Percentiles rank a stretch among this genome's conserved stretches.
These are phyloP conservation scores for Malurus elegans DNA, from an alignment of 2,113 vertebrate species.

Conservation along the genomic window DNA sequence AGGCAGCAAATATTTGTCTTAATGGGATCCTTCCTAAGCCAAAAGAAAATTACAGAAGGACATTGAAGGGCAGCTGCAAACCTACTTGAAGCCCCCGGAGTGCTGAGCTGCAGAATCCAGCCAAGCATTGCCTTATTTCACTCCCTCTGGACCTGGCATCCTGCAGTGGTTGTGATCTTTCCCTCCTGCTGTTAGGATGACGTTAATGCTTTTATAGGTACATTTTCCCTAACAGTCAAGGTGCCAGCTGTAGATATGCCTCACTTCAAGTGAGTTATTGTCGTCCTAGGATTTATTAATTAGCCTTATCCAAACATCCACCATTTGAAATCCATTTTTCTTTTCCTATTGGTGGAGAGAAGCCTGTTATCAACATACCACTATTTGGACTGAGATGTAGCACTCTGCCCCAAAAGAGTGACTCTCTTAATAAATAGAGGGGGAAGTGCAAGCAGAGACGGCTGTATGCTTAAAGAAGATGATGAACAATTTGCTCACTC, in stretches of 20 bases:
- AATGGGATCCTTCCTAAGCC: not conserved
- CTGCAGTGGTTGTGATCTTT: not conserved
- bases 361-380: not conserved
- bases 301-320: conserved; percentile 39
- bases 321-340: not conserved
- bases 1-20: not conserved
- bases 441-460: not conserved
- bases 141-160: not conserved
- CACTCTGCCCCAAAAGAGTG: not conserved
- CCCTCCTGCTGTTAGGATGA: not conserved
- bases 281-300: conserved; percentile 24
- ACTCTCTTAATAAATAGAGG: not conserved
- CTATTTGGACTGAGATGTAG: not conserved
- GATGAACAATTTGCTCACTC: not conserved
- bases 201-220: not conserved
- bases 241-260: conserved; percentile 18
- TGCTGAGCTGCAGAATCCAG: not conserved
- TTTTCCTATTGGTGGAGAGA: not conserved
- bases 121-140: not conserved
- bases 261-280: not conserved
- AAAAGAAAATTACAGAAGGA: not conserved
- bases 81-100: fast-evolving
- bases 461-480: not conserved
- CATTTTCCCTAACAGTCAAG: not conserved
- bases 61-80: not conserved